phyloP scores from a whole-genome alignment of 2,797 vertebrate genomes.

The Lagocephalus sceleratus region DNA sequence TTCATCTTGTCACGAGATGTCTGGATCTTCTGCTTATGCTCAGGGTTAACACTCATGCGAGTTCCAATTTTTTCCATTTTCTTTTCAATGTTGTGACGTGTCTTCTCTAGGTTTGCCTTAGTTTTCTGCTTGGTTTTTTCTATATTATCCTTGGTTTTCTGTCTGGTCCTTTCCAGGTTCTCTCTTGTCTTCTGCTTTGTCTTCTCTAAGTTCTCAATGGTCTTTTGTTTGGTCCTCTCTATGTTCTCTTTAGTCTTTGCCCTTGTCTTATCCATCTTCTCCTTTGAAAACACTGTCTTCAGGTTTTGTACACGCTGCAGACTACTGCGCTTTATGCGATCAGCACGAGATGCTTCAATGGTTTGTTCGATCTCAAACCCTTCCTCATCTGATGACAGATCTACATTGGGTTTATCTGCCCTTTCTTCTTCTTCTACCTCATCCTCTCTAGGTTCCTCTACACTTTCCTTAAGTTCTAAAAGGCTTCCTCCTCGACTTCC shows the following conservation, averaged over 20 bases:
- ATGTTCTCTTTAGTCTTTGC: slow-evolving; percentile 91
- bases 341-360: slow-evolving; percentile 88
- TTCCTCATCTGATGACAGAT: slow-evolving; percentile 95
- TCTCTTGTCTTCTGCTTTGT: slow-evolving; percentile 89
- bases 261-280: slow-evolving; percentile 95
- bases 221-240: slow-evolving; percentile 90
- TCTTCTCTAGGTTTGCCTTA: slow-evolving; percentile 87
- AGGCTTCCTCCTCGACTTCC: slow-evolving; percentile 81
- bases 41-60: slow-evolving; percentile 87
- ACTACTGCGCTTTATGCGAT: slow-evolving; percentile 90
- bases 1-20: slow-evolving; percentile 89
- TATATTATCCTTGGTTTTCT: slow-evolving; percentile 76
- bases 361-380: slow-evolving; percentile 88
- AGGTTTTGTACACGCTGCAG: slow-evolving; percentile 92
- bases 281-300: slow-evolving; percentile 95
- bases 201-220: slow-evolving; percentile 94
- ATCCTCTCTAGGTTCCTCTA: slow-evolving; percentile 69
- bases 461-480: slow-evolving; percentile 71
- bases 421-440: slow-evolving; percentile 78
- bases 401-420: slow-evolving; percentile 80
- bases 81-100: slow-evolving; percentile 95
- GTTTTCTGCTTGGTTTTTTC: slow-evolving; percentile 77
- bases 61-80: slow-evolving; percentile 96
- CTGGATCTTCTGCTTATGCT: slow-evolving; percentile 93
- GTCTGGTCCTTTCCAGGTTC: slow-evolving; percentile 88